phyloP scores from a whole-genome alignment of 2,113 vertebrate genomes.

The Corvus cornix region DNA sequence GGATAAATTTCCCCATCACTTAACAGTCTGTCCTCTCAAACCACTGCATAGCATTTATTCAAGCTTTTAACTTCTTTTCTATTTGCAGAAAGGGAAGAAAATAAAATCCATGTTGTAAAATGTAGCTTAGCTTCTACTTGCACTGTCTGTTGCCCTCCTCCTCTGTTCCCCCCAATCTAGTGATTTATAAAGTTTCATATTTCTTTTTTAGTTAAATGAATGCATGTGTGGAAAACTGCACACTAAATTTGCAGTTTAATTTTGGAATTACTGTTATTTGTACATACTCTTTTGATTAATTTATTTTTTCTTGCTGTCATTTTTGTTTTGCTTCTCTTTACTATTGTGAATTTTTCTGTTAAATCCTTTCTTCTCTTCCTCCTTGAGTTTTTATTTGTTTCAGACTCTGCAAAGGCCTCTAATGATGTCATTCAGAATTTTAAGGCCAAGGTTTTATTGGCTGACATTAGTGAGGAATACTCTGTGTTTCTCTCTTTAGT shows the following conservation, averaged over 20 bases:
- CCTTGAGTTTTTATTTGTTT: background rate
- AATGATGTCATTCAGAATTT: background rate
- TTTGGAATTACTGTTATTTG: background rate
- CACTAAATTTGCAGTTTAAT: background rate
- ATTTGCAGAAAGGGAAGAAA: background rate
- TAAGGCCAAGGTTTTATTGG: background rate
- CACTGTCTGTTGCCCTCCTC: background rate
- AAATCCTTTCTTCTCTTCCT: background rate
- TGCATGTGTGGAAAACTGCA: background rate
- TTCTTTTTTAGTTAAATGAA: background rate
- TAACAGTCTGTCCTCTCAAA: background rate
- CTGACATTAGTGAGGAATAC: background rate
- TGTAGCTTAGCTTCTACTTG: background rate
- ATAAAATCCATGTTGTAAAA: background rate
- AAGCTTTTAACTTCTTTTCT: background rate
- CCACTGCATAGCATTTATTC: background rate
- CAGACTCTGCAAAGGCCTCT: background rate
- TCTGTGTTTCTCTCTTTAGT: background rate
- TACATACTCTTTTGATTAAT: background rate
- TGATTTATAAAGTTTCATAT: background rate
- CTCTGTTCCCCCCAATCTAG: background rate
- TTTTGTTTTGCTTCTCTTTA: background rate
- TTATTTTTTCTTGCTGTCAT: background rate
- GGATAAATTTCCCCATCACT: background rate
- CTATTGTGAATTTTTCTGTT: background rate